These are phyloP conservation scores for Pteropus rufus DNA, from an alignment of 2,797 vertebrate genomes.

Conservation along the genomic window DNA sequence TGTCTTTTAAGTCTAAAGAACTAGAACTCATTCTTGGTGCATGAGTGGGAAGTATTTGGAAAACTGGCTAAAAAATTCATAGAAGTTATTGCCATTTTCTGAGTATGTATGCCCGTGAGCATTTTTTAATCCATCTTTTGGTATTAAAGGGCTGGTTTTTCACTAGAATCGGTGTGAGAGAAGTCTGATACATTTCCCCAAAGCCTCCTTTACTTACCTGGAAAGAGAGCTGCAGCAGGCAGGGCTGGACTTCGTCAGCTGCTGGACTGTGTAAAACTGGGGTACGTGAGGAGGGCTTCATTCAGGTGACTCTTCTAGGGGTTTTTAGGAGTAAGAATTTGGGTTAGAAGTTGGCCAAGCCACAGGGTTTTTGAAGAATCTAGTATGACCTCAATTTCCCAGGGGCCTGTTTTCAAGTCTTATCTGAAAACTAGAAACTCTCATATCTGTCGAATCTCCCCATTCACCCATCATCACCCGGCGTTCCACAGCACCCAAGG, in stretches of 20 bases:
- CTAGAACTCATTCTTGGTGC: neutral
- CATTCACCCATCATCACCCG: accelerated
- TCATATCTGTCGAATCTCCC: too few relatives aligned
- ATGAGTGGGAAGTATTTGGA: neutral
- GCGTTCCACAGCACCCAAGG: accelerated
- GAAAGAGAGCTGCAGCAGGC: neutral
- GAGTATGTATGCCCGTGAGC: neutral
- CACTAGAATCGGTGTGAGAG: neutral
- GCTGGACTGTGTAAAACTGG: neutral
- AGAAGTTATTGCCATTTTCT: neutral
- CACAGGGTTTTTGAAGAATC: neutral
- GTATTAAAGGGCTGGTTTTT: neutral
- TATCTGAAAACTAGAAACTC: neutral
- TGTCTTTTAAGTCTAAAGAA: neutral
- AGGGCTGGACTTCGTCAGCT: neutral
- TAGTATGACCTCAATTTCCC: neutral
- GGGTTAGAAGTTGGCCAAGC: neutral
- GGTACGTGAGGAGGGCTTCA: neutral
- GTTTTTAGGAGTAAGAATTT: neutral
- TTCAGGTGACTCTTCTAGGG: neutral
- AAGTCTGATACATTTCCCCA: neutral
- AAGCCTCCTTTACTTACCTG: neutral
- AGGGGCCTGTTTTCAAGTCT: neutral
- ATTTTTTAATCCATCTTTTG: neutral
- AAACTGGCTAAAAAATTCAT: neutral